Percentiles rank a stretch among this genome's conserved stretches.
These are phyloP conservation scores for Thryonomys swinderianus DNA, from an alignment of 2,113 vertebrate species.

Conservation along the genomic window DNA sequence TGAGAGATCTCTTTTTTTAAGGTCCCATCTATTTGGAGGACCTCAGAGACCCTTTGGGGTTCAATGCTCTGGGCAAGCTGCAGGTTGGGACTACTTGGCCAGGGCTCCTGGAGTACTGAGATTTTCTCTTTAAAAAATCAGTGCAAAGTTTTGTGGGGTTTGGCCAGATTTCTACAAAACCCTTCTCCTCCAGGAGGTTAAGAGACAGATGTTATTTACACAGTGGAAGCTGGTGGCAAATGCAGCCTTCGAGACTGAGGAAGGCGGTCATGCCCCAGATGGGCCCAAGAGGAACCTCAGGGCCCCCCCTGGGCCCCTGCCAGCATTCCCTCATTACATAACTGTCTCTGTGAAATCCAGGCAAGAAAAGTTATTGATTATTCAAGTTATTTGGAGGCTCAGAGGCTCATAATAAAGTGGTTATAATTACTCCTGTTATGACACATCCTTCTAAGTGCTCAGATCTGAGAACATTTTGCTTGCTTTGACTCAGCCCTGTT, in stretches of 20 bases:
- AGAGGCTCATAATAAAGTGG: slow-evolving; percentile 63
- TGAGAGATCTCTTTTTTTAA: neutral
- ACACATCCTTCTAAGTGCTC: slow-evolving; percentile 73
- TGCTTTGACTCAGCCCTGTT: slow-evolving; percentile 47
- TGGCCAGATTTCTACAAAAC: neutral
- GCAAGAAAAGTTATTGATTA: slow-evolving; percentile 77
- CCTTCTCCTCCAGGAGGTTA: neutral
- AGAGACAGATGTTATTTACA: neutral
- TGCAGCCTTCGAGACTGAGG: neutral
- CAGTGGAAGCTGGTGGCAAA: neutral
- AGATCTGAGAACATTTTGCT: slow-evolving; percentile 71
- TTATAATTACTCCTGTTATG: slow-evolving; percentile 76
- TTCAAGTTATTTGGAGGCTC: slow-evolving; percentile 77
- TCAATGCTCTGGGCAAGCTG: neutral
- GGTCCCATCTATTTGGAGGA: neutral
- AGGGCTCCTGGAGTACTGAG: neutral
- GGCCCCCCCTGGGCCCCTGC: neutral
- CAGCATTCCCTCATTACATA: slow-evolving; percentile 53
- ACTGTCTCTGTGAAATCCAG: slow-evolving; percentile 68
- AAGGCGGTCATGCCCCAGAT: neutral
- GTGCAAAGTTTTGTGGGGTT: neutral
- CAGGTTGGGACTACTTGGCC: neutral
- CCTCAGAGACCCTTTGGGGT: neutral
- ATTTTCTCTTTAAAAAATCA: slow-evolving; percentile 37
- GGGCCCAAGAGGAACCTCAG: neutral